Evolutionary conservation across 2,888 invertebrate species (phyloP).

Genomic region (Morpho deidamia): DNA sequence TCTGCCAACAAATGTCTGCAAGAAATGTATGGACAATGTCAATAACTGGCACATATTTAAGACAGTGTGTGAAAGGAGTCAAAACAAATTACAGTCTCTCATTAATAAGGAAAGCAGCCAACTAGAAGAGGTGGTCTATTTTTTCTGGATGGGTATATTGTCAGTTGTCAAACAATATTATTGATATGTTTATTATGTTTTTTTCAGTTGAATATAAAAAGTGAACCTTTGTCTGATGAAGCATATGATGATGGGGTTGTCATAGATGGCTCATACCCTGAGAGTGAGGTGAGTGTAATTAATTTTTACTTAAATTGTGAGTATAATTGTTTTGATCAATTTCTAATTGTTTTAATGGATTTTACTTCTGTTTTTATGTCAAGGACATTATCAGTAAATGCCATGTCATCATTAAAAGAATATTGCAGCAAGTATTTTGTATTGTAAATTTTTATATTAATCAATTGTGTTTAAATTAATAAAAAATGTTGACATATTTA

Average conservation of each 20-base stretch:
- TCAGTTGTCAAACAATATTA: conserved; percentile 32
- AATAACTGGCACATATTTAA: conserved; percentile 83
- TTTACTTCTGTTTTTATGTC: conserved; percentile 41
- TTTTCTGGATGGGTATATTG: conserved; percentile 48
- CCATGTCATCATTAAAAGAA: conserved; percentile 23
- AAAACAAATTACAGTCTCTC: conserved; percentile 81
- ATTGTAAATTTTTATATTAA: neutral
- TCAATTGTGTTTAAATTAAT: neutral
- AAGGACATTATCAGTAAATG: conserved; percentile 53
- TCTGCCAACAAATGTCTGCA: conserved; percentile 82
- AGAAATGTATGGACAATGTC: conserved; percentile 80
- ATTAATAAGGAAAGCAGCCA: conserved; percentile 72
- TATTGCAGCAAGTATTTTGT: no score
- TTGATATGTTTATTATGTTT: conserved; percentile 37
- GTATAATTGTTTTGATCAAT: conserved; percentile 2
- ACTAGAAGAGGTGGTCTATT: conserved; percentile 71
- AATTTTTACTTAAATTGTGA: neutral
- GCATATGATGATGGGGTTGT: conserved; percentile 74
- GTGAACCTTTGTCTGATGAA: conserved; percentile 77
- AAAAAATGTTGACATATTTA: neutral
- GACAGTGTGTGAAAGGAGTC: conserved; percentile 80
- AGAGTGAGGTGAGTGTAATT: conserved; percentile 58
- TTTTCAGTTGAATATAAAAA: conserved; percentile 78
- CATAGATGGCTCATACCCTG: conserved; percentile 69
- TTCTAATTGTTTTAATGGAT: conserved; percentile 10